These are phyloP conservation scores for Drosophila kepulauana DNA, from an alignment of 1,140 invertebrate species.

Conservation along the genomic window DNA sequence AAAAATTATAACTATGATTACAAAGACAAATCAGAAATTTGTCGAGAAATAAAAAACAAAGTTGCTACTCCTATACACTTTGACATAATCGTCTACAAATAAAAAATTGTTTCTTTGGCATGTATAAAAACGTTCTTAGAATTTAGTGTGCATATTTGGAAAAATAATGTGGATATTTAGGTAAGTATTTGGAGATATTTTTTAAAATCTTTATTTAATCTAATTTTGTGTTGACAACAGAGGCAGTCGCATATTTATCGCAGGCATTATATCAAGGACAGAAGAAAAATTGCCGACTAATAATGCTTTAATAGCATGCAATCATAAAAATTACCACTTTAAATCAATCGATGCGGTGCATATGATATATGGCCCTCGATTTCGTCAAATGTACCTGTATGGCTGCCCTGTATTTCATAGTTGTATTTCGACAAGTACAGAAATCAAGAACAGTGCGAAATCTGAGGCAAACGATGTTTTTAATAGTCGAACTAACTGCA, in stretches of 20 bases:
- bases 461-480: background rate
- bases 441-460: background rate
- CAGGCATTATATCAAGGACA: conserved; percentile 5
- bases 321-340: background rate
- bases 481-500: background rate
- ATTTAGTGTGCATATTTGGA: background rate
- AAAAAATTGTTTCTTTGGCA: background rate
- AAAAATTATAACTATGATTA: too few relatives aligned
- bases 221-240: conserved; percentile 1
- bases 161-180: conserved; percentile 35
- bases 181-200: conserved; percentile 11
- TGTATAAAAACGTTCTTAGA: background rate
- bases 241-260: conserved; percentile 37
- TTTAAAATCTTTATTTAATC: background rate
- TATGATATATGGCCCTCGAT: background rate
- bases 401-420: conserved; percentile 15
- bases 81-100: conserved; percentile 3
- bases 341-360: background rate
- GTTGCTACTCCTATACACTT: background rate
- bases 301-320: background rate
- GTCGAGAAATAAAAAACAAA: background rate
- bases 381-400: conserved; percentile 10
- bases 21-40: background rate
- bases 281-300: background rate
- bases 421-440: background rate